Percentiles rank a stretch among this genome's conserved stretches.
Evolutionary conservation across 2,888 invertebrate genomes (phyloP).

Genomic region (Pediacus dermestoides): DNA sequence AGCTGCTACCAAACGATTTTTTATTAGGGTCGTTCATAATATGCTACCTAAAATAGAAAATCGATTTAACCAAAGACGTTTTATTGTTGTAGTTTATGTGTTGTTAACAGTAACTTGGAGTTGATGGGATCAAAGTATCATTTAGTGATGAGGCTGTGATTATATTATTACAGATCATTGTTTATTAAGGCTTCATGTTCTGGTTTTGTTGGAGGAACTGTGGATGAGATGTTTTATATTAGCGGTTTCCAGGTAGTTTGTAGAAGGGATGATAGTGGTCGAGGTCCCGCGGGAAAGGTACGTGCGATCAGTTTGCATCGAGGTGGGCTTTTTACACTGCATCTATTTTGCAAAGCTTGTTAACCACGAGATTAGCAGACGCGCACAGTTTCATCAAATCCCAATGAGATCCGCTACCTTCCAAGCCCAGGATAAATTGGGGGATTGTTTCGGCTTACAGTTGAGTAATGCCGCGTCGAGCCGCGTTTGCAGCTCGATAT

Average conservation of each 20-base stretch:
- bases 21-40: constrained; percentile 11
- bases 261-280: no score
- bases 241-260: no score
- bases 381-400: constrained; percentile 52
- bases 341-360: constrained; percentile 52
- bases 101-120: no score
- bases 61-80: constrained; percentile 8
- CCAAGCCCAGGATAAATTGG: constrained; percentile 50
- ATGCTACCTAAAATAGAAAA: constrained; percentile 16
- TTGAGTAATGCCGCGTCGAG: constrained; percentile 51
- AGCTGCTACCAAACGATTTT: constrained; percentile 14
- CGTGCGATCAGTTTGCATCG: constrained; percentile 5
- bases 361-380: constrained; percentile 51
- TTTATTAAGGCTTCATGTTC: no score
- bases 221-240: no score
- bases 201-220: no score
- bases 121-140: no score
- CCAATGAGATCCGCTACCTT: constrained; percentile 51
- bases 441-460: constrained; percentile 51
- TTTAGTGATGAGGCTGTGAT: no score
- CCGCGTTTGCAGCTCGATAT: constrained; percentile 50
- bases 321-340: constrained; percentile 34
- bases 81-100: no score
- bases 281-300: no score
- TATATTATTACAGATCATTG: no score